Percentiles rank a stretch among this genome's conserved stretches.
phyloP scores from a whole-genome alignment of 2,113 vertebrate genomes.

The Vicugna pacos region DNA sequence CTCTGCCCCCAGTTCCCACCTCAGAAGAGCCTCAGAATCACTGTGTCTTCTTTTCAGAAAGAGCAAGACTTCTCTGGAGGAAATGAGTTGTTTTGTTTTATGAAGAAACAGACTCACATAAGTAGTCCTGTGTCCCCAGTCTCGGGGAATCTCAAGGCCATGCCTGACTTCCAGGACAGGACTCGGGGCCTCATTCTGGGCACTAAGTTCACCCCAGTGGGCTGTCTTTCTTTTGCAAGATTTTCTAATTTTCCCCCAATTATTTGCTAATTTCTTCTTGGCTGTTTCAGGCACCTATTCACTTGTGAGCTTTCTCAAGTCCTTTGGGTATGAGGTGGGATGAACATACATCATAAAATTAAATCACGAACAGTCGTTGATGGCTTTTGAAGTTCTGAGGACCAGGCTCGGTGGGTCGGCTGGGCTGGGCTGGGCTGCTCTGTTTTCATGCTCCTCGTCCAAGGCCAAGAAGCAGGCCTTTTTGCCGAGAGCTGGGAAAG shows the following conservation, averaged over 20 bases:
- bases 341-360: neutral
- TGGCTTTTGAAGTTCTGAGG: neutral
- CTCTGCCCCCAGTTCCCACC: no score
- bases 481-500: no score
- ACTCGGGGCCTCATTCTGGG: rapidly evolving
- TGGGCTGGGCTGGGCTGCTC: no score
- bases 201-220: rapidly evolving
- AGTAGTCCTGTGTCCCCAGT: neutral
- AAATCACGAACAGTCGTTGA: neutral
- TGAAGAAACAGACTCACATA: rapidly evolving
- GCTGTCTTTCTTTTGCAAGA: neutral
- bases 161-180: neutral
- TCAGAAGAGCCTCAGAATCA: neutral
- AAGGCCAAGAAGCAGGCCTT: neutral
- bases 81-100: neutral
- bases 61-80: neutral
- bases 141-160: no score
- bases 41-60: neutral
- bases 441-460: neutral
- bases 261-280: neutral
- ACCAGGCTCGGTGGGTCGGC: no score
- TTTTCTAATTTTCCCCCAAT: neutral
- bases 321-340: neutral
- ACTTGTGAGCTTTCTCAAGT: neutral
- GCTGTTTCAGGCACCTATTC: neutral